phyloP scores from a whole-genome alignment of 2,113 vertebrate species.

The Cryptomyrus ogoouensis region DNA sequence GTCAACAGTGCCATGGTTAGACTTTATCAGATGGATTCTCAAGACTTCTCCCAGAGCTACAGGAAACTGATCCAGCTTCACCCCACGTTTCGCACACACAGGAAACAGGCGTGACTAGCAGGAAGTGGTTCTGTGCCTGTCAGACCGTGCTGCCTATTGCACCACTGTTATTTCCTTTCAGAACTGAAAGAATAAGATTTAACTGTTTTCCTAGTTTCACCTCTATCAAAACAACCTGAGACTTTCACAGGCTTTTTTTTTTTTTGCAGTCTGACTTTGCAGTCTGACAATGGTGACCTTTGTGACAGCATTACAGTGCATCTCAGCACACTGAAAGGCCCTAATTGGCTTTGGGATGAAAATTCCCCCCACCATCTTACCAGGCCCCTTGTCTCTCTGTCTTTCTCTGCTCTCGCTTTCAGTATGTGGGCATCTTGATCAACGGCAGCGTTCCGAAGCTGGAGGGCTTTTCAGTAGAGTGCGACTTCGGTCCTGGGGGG shows the following conservation, averaged over 20 bases:
- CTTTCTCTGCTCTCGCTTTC: slow-evolving; percentile 25
- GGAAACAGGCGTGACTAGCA: slow-evolving; percentile 8
- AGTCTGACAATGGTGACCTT: not conserved
- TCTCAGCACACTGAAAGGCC: not conserved
- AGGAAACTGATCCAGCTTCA: not conserved
- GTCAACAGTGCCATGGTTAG: not conserved
- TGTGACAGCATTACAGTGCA: not conserved
- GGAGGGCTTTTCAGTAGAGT: slow-evolving; percentile 74
- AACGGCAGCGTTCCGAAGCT: slow-evolving; percentile 85
- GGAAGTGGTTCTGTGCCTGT: not conserved
- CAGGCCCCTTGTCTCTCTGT: not conserved
- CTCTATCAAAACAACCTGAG: not conserved
- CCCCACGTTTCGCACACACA: not conserved
- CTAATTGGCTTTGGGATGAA: not conserved
- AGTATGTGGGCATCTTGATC: slow-evolving; percentile 86
- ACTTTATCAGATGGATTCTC: slow-evolving; percentile 2
- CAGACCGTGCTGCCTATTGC: not conserved
- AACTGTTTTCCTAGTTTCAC: not conserved
- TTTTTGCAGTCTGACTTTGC: too few relatives aligned
- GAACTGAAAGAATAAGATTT: not conserved
- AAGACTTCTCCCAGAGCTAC: slow-evolving; percentile 5
- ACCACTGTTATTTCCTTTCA: not conserved
- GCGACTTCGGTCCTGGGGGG: slow-evolving; percentile 74
- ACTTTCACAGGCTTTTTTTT: not conserved
- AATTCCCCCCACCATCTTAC: not conserved